A percentile compares a stretch with the other conserved stretches of the same genome.
phyloP scores from a whole-genome alignment of 2,113 vertebrate genomes.

The Phocoena phocoena region DNA sequence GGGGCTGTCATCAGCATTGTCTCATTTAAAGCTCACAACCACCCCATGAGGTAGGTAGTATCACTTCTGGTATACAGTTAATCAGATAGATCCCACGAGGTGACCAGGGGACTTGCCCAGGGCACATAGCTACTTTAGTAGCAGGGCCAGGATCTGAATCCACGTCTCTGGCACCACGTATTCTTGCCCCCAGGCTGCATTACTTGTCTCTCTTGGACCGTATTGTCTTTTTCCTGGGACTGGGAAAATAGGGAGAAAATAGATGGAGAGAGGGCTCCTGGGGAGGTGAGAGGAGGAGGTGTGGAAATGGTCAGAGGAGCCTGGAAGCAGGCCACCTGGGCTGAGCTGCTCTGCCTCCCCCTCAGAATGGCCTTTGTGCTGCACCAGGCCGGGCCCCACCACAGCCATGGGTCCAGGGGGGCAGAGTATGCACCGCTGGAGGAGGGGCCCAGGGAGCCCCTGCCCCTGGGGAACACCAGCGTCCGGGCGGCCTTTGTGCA shows the following conservation, averaged over 20 bases:
- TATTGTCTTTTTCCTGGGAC: neutral
- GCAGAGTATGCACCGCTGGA: constrained; percentile 91
- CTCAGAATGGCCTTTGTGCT: constrained; percentile 97
- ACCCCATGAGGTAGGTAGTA: neutral
- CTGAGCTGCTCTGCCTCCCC: constrained; percentile 61
- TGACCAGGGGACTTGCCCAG: neutral
- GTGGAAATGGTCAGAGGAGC: neutral
- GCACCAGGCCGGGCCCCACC: constrained; percentile 91
- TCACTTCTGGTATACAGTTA: neutral
- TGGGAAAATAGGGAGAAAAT: neutral
- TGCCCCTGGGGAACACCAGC: constrained; percentile 90
- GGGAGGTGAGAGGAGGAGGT: neutral
- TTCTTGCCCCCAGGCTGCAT: neutral
- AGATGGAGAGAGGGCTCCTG: neutral
- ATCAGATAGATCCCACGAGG: neutral
- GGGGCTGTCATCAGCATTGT: neutral
- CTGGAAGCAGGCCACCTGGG: neutral
- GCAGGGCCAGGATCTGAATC: neutral
- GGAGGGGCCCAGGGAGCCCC: constrained; percentile 85
- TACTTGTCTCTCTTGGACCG: neutral
- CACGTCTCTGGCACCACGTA: neutral
- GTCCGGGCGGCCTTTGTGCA: constrained; percentile 96
- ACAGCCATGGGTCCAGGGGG: constrained; percentile 80
- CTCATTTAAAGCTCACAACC: neutral
- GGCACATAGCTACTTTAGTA: neutral